These are phyloP conservation scores for Schlechtendalia chinensis DNA, from an alignment of 1,140 invertebrate species.

Conservation along the genomic window DNA sequence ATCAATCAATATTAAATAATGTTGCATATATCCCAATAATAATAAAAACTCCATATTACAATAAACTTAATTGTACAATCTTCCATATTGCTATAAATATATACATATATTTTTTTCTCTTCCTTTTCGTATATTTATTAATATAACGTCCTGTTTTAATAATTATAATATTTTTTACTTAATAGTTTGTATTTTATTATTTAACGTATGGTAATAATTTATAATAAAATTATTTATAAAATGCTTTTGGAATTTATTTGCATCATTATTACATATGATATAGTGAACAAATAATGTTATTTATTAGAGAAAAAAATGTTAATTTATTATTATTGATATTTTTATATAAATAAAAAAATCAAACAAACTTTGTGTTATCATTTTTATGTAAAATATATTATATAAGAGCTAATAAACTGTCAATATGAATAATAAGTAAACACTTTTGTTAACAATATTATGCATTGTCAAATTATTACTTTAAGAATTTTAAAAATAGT, in stretches of 20 bases:
- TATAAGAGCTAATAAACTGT: background rate
- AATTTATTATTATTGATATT: slow-evolving; percentile 13
- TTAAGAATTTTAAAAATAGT: too few relatives aligned
- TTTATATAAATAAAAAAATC: slow-evolving; percentile 24
- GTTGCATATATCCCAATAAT: background rate
- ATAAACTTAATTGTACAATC: background rate
- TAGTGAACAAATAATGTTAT: slow-evolving; percentile 14
- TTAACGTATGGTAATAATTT: too few relatives aligned
- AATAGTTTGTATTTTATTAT: too few relatives aligned
- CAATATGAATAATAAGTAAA: too few relatives aligned
- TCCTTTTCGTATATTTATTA: background rate
- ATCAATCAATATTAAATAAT: background rate
- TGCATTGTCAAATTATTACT: too few relatives aligned
- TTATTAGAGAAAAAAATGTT: background rate
- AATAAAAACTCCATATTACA: too few relatives aligned
- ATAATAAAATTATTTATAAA: background rate
- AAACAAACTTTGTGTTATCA: background rate
- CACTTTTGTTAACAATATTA: too few relatives aligned
- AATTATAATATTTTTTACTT: too few relatives aligned
- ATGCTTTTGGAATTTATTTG: slow-evolving; percentile 12
- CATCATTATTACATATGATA: background rate
- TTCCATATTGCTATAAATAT: background rate
- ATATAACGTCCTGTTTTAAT: background rate
- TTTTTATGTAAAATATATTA: background rate
- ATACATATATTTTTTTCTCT: background rate